Percentiles rank a stretch among this genome's conserved stretches.
These are phyloP conservation scores for Spea hammondii DNA, from an alignment of 2,797 vertebrate species.

Conservation along the genomic window DNA sequence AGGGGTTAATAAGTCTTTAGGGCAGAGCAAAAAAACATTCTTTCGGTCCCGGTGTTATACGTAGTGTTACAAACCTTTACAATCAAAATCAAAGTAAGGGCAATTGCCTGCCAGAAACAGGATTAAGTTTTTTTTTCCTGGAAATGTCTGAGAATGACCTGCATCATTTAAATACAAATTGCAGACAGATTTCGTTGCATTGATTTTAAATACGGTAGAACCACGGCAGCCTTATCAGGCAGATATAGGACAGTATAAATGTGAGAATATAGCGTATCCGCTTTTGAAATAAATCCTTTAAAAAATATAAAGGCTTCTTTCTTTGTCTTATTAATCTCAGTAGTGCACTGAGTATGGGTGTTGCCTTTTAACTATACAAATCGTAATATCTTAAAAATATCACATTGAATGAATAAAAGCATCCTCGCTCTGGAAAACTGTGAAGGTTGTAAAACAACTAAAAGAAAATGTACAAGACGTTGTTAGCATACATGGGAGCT, in stretches of 20 bases:
- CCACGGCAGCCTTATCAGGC: neutral
- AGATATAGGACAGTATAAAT: neutral
- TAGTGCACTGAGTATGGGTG: neutral
- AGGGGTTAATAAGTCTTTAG: neutral
- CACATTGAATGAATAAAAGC: constrained; percentile 11
- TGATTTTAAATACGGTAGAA: neutral
- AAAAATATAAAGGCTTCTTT: neutral
- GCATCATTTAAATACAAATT: constrained; percentile 7
- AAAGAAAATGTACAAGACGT: constrained; percentile 10
- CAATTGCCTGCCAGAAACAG: constrained; percentile 11
- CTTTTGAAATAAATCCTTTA: neutral
- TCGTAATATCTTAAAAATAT: neutral
- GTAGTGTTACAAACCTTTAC: neutral
- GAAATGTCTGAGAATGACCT: constrained; percentile 6
- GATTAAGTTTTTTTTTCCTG: constrained; percentile 2
- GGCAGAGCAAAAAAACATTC: neutral
- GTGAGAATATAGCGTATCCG: neutral
- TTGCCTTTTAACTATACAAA: too few relatives aligned
- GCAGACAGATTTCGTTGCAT: constrained; percentile 12
- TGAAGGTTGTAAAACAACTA: neutral
- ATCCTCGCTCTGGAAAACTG: neutral
- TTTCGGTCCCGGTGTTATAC: neutral
- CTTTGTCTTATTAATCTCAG: neutral
- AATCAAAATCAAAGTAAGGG: neutral
- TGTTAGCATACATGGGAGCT: neutral